Conservation (phyloP, 1,140 invertebrate species). For the Sweltsa coloradensis region DNA sequence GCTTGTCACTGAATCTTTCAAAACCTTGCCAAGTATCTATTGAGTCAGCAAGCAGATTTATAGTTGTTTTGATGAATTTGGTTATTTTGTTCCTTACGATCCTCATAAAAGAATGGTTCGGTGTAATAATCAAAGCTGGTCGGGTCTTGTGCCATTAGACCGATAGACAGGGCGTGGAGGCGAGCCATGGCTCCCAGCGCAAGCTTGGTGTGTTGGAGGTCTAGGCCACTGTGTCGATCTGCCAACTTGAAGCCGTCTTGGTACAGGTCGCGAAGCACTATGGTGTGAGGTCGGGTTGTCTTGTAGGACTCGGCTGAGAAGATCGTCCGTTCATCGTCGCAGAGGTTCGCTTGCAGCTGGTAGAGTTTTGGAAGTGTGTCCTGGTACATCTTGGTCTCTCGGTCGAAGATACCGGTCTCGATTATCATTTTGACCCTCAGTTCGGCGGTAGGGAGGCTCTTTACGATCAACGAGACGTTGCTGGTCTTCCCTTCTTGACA, state of each 20-base stretch:
- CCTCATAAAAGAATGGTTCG: background rate
- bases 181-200: constrained; percentile 10
- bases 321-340: constrained; percentile 25
- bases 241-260: constrained; percentile 12
- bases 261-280: constrained; percentile 13
- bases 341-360: too few species aligned
- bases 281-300: background rate
- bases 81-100: background rate
- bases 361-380: constrained; percentile 19
- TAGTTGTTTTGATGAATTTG: background rate
- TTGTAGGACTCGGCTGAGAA: background rate
- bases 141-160: background rate
- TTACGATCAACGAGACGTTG: constrained; percentile 16
- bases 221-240: constrained; percentile 14
- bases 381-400: constrained; percentile 26
- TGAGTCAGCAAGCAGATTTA: background rate
- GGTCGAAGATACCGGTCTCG: constrained; percentile 22
- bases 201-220: constrained; percentile 12
- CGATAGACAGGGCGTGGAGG: constrained; percentile 14
- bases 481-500: constrained; percentile 27
- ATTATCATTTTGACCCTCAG: constrained; percentile 19
- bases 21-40: constrained; percentile 4
- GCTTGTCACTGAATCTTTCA: constrained; percentile 2
- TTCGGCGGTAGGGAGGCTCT: constrained; percentile 21
- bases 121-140: background rate